These are phyloP conservation scores for Serripes groenlandicus DNA, from an alignment of 2,888 invertebrate species.

Conservation along the genomic window DNA sequence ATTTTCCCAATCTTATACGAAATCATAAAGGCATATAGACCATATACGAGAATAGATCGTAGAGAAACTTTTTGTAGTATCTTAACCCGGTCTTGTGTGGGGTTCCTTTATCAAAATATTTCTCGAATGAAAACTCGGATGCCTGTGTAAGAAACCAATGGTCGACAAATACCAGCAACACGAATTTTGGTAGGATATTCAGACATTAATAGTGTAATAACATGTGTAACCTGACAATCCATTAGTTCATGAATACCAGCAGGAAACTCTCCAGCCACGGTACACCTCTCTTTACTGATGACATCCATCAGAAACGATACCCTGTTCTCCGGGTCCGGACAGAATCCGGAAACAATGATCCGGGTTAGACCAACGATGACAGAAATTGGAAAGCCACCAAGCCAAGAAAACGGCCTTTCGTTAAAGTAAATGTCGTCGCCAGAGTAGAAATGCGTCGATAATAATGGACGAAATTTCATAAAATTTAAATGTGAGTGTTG, in stretches of 20 bases:
- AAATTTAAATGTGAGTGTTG: neutral
- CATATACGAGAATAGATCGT: too few relatives aligned
- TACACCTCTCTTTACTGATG: conserved; percentile 21
- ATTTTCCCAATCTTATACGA: too few relatives aligned
- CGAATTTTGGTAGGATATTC: too few relatives aligned
- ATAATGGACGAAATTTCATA: neutral
- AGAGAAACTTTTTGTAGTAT: too few relatives aligned
- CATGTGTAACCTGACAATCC: neutral
- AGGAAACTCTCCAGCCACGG: neutral
- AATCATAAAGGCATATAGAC: too few relatives aligned
- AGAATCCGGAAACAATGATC: conserved; percentile 19
- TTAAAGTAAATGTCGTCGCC: neutral
- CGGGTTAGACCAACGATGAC: conserved; percentile 33
- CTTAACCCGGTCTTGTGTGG: too few relatives aligned
- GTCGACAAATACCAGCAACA: too few relatives aligned
- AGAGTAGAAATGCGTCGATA: neutral
- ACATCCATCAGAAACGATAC: conserved; percentile 13
- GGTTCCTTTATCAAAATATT: too few relatives aligned
- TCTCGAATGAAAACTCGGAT: too few relatives aligned
- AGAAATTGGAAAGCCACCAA: conserved; percentile 38
- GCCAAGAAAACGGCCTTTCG: conserved; percentile 49
- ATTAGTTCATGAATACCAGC: neutral
- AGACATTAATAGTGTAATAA: too few relatives aligned
- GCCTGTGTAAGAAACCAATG: too few relatives aligned
- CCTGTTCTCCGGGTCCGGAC: conserved; percentile 12